These are phyloP conservation scores for Brachycybe producta DNA, from an alignment of 2,888 invertebrate species.

Conservation along the genomic window DNA sequence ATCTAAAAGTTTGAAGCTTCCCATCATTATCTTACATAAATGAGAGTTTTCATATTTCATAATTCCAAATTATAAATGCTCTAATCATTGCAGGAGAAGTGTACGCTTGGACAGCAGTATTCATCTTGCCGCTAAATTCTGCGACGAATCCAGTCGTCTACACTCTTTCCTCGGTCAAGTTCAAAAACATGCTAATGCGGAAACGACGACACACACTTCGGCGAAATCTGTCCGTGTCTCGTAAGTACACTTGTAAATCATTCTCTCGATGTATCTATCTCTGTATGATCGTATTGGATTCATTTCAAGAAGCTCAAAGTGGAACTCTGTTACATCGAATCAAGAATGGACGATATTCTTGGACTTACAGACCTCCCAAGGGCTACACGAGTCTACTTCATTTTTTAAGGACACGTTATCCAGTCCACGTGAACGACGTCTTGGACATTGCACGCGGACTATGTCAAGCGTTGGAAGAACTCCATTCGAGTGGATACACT, in stretches of 20 bases:
- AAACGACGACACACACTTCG: slow-evolving; percentile 12
- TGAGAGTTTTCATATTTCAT: too few species aligned
- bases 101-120: slow-evolving; percentile 29
- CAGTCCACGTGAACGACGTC: slow-evolving; percentile 23
- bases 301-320: slow-evolving; percentile 7
- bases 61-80: too few species aligned
- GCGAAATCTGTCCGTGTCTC: slow-evolving; percentile 14
- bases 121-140: slow-evolving; percentile 28
- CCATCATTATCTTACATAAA: too few species aligned
- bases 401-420: slow-evolving; percentile 23
- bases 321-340: slow-evolving; percentile 8
- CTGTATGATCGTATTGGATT: background rate
- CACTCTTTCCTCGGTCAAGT: slow-evolving; percentile 25
- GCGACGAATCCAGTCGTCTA: slow-evolving; percentile 28
- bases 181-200: slow-evolving; percentile 19
- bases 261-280: background rate
- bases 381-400: slow-evolving; percentile 25
- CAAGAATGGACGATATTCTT: slow-evolving; percentile 16
- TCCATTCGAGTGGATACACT: slow-evolving; percentile 25
- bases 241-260: slow-evolving; percentile 11
- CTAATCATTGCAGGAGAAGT: slow-evolving; percentile 25
- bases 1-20: too few species aligned
- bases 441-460: slow-evolving; percentile 24
- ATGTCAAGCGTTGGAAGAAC: slow-evolving; percentile 23
- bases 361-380: slow-evolving; percentile 24